These are phyloP conservation scores for Halictus quadricinctus DNA, from an alignment of 2,888 invertebrate genomes.

Conservation along the genomic window DNA sequence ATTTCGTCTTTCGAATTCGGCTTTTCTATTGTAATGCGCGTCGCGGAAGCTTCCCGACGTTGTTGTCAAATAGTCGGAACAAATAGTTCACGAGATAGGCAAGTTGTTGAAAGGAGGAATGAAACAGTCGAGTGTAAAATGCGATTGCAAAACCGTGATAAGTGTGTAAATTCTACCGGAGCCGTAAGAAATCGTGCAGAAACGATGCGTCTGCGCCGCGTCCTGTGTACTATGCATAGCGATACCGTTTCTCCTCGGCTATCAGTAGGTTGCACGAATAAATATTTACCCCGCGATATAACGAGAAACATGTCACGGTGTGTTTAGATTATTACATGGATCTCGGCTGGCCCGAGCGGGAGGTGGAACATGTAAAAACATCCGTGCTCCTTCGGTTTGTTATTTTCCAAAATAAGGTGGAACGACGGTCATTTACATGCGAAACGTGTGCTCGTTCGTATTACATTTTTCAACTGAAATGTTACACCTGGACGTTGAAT, in stretches of 20 bases:
- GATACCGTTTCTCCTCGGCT: slow-evolving; percentile 29
- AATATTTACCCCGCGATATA: slow-evolving; percentile 50
- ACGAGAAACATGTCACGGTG: slow-evolving; percentile 26
- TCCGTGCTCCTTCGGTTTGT: background rate
- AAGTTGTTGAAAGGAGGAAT: background rate
- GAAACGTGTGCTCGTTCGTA: background rate
- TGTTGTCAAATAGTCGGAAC: background rate
- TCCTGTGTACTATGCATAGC: background rate
- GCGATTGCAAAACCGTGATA: background rate
- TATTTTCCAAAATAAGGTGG: background rate
- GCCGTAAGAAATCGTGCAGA: slow-evolving; percentile 11
- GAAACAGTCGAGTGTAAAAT: background rate
- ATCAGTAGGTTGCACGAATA: slow-evolving; percentile 40
- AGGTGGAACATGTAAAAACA: slow-evolving; percentile 16
- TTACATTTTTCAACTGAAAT: background rate
- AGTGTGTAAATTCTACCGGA: background rate
- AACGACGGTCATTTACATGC: background rate
- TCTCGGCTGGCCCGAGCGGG: background rate
- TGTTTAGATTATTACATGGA: slow-evolving; percentile 45
- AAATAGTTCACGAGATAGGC: background rate
- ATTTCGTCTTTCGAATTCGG: background rate
- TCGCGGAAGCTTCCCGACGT: background rate
- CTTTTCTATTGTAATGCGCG: background rate
- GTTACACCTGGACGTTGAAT: background rate
- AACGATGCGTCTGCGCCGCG: slow-evolving; percentile 14